Evolutionary conservation across 1,140 invertebrate genomes (phyloP).

Genomic region (Thaumetopoea pityocampa): DNA sequence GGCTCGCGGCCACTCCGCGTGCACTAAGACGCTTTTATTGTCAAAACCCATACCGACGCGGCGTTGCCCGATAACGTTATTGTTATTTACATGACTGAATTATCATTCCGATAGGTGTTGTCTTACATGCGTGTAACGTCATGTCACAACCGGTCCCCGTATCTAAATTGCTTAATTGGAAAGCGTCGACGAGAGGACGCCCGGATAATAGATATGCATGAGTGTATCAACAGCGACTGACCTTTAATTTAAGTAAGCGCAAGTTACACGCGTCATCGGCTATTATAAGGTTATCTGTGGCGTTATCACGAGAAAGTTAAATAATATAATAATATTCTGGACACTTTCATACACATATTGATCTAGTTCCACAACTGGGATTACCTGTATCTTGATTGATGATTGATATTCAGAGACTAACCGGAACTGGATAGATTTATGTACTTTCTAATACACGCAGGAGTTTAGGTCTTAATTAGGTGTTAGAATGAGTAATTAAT

Average conservation of each 20-base stretch:
- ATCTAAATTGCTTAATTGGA: slow-evolving; percentile 76
- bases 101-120: slow-evolving; percentile 68
- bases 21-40: slow-evolving; percentile 64
- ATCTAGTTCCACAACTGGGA: too few species aligned
- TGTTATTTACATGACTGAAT: slow-evolving; percentile 73
- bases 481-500: too few species aligned
- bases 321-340: slow-evolving; percentile 35
- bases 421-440: too few species aligned
- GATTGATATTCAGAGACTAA: too few species aligned
- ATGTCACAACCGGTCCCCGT: slow-evolving; percentile 52
- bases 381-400: too few species aligned
- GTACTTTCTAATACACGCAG: too few species aligned
- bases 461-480: too few species aligned
- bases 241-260: slow-evolving; percentile 42
- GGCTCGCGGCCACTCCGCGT: slow-evolving; percentile 24
- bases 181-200: slow-evolving; percentile 49
- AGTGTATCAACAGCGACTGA: slow-evolving; percentile 31
- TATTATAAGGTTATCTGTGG: slow-evolving; percentile 40
- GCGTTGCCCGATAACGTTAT: slow-evolving; percentile 69
- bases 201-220: slow-evolving; percentile 46
- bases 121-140: slow-evolving; percentile 69
- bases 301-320: slow-evolving; percentile 27
- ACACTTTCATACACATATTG: too few species aligned
- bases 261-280: slow-evolving; percentile 27
- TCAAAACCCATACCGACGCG: slow-evolving; percentile 65